These are phyloP conservation scores for Corapipo altera DNA, from an alignment of 2,113 vertebrate genomes.

Conservation along the genomic window DNA sequence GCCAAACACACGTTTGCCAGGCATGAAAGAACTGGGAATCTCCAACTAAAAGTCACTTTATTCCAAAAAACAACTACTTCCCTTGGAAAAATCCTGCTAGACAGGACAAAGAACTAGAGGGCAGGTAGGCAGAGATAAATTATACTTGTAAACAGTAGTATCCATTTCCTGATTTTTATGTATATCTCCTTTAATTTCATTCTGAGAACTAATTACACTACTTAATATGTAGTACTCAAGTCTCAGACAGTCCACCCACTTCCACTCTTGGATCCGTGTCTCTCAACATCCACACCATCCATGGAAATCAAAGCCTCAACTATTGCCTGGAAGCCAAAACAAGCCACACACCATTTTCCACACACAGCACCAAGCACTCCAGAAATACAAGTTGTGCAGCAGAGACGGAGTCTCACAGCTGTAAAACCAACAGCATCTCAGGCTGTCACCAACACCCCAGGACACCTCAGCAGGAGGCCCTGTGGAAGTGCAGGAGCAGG, in stretches of 20 bases:
- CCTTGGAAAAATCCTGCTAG: neutral
- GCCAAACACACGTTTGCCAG: neutral
- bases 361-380: neutral
- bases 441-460: neutral
- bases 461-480: neutral
- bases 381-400: rapidly evolving
- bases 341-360: neutral
- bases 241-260: neutral
- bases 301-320: neutral
- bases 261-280: neutral
- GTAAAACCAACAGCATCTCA: neutral
- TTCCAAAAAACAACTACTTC: neutral
- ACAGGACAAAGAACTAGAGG: neutral
- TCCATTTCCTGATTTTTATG: neutral
- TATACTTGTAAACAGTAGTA: neutral
- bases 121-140: neutral
- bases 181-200: neutral
- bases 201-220: neutral
- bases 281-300: neutral
- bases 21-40: neutral
- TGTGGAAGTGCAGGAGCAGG: neutral
- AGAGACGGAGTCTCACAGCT: neutral
- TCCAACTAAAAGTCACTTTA: neutral
- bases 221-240: neutral
- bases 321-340: rapidly evolving